Base-by-base conservation (phyloP, 2,797 vertebrate genomes). In the Intellagama lesueurii region DNA sequence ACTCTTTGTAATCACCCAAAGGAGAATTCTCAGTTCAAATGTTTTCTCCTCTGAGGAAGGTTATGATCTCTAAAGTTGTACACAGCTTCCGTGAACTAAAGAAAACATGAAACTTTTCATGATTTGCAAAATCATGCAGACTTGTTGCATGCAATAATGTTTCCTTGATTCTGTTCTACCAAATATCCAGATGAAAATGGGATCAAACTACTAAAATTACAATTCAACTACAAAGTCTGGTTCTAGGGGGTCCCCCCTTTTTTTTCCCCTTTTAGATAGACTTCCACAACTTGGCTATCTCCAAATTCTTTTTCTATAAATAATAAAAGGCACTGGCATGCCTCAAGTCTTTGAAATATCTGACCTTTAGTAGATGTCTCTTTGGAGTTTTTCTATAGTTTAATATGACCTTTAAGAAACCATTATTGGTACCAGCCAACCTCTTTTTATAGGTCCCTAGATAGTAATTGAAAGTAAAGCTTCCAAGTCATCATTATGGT, bases 381-480 rank as follows among this genome's bases (percentile, higher is more conserved):
- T 89, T 86, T 28, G 68, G 78, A 89, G 56, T n/a, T 81, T 77
- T 56, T 52, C 44, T 30, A 75, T n/a, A 76, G 26, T 90, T 90
- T 86, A 84, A 77, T 82, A 86, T 90, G 84, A 90, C 78, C 79
- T 90, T 90, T 81, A 90, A 86, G 70, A 86, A 86, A 76, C 56
- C 44, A 86, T 90, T 82, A 82, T 44, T 52, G 73, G n/a, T 68
- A 73, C 78, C 56, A 68, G n/a, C 40, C 78, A 86, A 81, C 70
- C 32, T 76, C 26, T 40, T 66, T 86, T 69, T 69, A 76, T 75
- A 81, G 72, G 72, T 82, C 78, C 79, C 78, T 81, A 17, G 44
- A 82, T 35, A 86, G 24, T 76, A 75, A 40, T 19, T 52, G 70
- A 86, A 86, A 88, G 44, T 73, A 84, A 77, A 77, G 44, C n/a